Evolutionary conservation across 2,888 invertebrate species (phyloP), one percentile per base, ranked within the genome.

Genomic region (Eristalinus sepulchralis): DNA sequence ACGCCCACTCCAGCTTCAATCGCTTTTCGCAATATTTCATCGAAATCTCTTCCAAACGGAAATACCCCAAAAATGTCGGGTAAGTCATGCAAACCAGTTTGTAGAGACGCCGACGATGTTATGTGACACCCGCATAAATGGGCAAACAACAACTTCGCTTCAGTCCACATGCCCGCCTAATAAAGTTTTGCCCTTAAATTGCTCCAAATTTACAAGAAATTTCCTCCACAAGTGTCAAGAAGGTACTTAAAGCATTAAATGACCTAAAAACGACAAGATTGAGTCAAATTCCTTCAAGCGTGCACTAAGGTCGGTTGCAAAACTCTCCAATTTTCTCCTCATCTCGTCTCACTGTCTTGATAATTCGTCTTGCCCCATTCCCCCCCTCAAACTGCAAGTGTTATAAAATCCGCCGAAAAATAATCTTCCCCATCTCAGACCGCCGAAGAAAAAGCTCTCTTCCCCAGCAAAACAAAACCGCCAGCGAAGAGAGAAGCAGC

Each of bases 321-420:
- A 55, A 80, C n/a, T 55, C 53, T 22, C 70, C 62, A 77, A 77
- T 77, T 77, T 68, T 36, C 77, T 57, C 77, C 36, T 24, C 55
- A 77, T 77, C 68, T 55, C 24, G 31, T 63, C 36, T 53, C 47
- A 36, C 33, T 31, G 55, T n/a, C 77, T 62, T 68, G 53, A 77
- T 62, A 62, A 60, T 53, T 34, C 62, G 20, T 24, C 22, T 31
- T 10, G 20, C 13, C 34, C 24, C 11, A 20, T 22, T 67, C 24
- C 47, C 20, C 22, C 47, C 17, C 11, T 31, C 5, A 57, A 39
- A n/a, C 24, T 33, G 20, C 33, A 60, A 47, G 60, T 67, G 76
- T 76, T 76, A 60, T 64, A 73, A 73, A 33, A 57, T 34, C 59
- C 9, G 17, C 17, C 36, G 11, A 17, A 39, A 39, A 17, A 1